Evolutionary conservation across 2,113 vertebrate genomes (phyloP).

Genomic region (Corythornis madagascariensis): DNA sequence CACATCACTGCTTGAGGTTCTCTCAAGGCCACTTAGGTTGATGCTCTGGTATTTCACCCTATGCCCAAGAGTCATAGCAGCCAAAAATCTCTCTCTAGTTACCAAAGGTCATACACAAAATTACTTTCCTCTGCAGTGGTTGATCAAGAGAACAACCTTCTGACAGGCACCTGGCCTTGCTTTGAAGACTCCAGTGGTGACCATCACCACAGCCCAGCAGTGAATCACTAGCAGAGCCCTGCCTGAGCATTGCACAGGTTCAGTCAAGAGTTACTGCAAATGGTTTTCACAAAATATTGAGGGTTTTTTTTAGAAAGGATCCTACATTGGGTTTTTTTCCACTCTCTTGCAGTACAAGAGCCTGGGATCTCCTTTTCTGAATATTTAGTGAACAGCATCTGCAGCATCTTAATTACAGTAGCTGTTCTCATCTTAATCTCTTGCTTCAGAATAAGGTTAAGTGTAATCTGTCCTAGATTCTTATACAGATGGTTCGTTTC

Average conservation of each 20-base stretch:
- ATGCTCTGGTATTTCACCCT: conserved; percentile 5
- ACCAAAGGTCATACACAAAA: not conserved
- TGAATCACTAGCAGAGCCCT: not conserved
- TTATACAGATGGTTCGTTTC: conserved; percentile 85
- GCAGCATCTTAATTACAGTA: conserved; percentile 72
- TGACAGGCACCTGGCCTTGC: not conserved
- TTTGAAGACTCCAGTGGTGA: not conserved
- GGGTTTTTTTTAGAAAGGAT: not conserved
- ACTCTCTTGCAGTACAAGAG: not conserved
- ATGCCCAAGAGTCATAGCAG: not conserved
- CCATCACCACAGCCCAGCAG: not conserved
- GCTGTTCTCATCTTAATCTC: conserved; percentile 73
- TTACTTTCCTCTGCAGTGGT: not conserved
- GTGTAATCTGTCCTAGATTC: conserved; percentile 86
- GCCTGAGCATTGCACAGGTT: not conserved
- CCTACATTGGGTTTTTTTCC: not conserved
- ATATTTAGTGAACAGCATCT: conserved; percentile 69
- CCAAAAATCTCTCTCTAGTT: not conserved
- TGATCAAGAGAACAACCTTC: not conserved
- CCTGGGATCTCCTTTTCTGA: not conserved
- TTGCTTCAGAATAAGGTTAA: conserved; percentile 73
- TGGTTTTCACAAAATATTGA: not conserved
- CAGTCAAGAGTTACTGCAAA: not conserved
- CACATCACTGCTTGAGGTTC: not conserved
- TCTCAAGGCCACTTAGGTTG: not conserved